A percentile compares a stretch with the other conserved stretches of the same genome.
These are phyloP conservation scores for Zoanthus solanderi DNA, from an alignment of 92 coral and sea anemone genomes.

Conservation along the genomic window DNA sequence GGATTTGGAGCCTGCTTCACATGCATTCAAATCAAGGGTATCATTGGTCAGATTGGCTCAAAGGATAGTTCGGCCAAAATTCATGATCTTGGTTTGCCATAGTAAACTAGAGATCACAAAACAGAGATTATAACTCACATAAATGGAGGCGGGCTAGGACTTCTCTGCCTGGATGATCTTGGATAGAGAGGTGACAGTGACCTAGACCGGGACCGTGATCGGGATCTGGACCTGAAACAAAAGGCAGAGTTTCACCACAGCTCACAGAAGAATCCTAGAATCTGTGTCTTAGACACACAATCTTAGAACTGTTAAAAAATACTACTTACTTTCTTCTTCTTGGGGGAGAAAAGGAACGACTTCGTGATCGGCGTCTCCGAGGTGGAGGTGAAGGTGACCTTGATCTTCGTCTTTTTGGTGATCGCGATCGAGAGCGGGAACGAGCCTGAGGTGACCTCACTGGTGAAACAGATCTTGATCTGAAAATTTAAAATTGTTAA, in stretches of 20 bases:
- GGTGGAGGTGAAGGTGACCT: constrained; percentile 77
- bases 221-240: background rate
- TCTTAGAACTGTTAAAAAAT: background rate
- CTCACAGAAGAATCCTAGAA: background rate
- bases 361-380: constrained; percentile 75
- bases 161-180: constrained; percentile 63
- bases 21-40: no score
- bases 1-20: no score
- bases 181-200: constrained; percentile 76
- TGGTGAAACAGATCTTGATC: constrained; percentile 85
- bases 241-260: background rate
- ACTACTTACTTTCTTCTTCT: constrained; percentile 55
- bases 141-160: constrained; percentile 89
- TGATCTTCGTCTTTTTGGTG: constrained; percentile 72
- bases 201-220: constrained; percentile 63
- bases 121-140: constrained; percentile 63
- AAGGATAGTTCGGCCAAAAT: no score
- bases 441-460: constrained; percentile 63
- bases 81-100: no score
- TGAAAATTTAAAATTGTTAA: constrained; percentile 20
- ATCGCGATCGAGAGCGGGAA: constrained; percentile 83
- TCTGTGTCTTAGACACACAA: background rate
- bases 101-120: no score
- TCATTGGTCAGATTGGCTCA: no score
- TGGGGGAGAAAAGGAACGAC: constrained; percentile 81